Base-by-base conservation (phyloP, 2,797 vertebrate species). In the Halcyon badia region DNA sequence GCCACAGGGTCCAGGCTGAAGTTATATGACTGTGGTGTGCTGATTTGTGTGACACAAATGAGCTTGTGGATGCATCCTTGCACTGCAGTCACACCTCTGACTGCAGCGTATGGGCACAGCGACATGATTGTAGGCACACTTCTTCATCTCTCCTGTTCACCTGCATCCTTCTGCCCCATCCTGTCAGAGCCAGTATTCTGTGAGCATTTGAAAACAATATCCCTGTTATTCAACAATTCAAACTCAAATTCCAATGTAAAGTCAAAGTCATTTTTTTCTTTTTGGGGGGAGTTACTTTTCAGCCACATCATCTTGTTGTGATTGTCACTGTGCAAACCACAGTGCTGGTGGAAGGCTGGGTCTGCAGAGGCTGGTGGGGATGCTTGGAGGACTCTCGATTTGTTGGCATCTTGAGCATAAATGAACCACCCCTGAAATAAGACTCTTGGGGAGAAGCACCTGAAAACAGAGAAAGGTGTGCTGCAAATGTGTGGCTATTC, bases 61-160 rank as follows among this genome's bases (percentile, higher is more conserved):
- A 28, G 14, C 12, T 51, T 57, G 35, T 8, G 41, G 25, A 21
- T 51, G 25, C 41, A 44, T 44, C 58, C 19, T 69, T 49, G 37
- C 12, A 14, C 37, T 82, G 75, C 28, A 33, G 1, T 64, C 3
- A 5, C 24, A 11, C 7, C 31, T 57, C 31, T 42, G 30, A 30
- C 37, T 86, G 51, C 42, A 44, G 24, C 1, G 2, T 46, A 12
- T 12, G 33, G 35, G 24, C 41, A 48, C 28, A 39, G 31, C 58
- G 57, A 24, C 18, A 2, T 1, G 3, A 9, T 31, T 86, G 37
- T 11, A 82, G 52, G 19, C 41, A 0, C 2, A 0, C 2, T 52
- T 84, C 26, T 13, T 64, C 26, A 9, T 56, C 16, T 71, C n/a
- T 82, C 5, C 37, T 56, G 8, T 30, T 76, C 30, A 30, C 28